These are phyloP conservation scores for Sitodiplosis mosellana DNA, from an alignment of 1,140 invertebrate species.

Conservation along the genomic window DNA sequence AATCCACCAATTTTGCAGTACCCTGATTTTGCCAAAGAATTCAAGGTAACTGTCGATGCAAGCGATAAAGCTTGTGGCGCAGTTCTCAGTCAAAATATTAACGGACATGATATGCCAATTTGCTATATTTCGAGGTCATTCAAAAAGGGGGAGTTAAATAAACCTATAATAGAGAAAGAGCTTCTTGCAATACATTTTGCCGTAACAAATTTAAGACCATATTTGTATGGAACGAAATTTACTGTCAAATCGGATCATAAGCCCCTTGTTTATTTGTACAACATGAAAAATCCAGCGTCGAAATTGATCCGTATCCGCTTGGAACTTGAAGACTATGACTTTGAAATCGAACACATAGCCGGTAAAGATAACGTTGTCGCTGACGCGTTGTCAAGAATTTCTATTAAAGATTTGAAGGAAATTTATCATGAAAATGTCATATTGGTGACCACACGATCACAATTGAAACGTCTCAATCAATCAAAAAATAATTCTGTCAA, in stretches of 20 bases:
- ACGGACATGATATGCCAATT: slow-evolving; percentile 12
- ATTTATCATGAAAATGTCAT: slow-evolving; percentile 3
- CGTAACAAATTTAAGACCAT: slow-evolving; percentile 23
- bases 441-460: not conserved
- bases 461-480: not conserved
- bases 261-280: slow-evolving; percentile 18
- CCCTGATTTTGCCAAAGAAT: slow-evolving; percentile 18
- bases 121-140: slow-evolving; percentile 13
- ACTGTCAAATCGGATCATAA: slow-evolving; percentile 18
- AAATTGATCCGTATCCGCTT: slow-evolving; percentile 12
- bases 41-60: slow-evolving; percentile 17
- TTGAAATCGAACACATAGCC: slow-evolving; percentile 9
- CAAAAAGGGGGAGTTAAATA: slow-evolving; percentile 12
- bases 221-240: slow-evolving; percentile 18
- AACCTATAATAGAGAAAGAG: slow-evolving; percentile 17
- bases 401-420: slow-evolving; percentile 1
- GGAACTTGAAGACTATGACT: slow-evolving; percentile 17
- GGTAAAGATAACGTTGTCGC: slow-evolving; percentile 10
- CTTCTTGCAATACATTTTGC: slow-evolving; percentile 21
- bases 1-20: slow-evolving; percentile 15
- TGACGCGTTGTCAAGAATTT: slow-evolving; percentile 7
- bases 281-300: slow-evolving; percentile 20
- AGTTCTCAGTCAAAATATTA: slow-evolving; percentile 8
- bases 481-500: not conserved
- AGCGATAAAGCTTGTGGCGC: not conserved